phyloP scores from a whole-genome alignment of 2,797 vertebrate species.

The Bothrops alternatus region DNA sequence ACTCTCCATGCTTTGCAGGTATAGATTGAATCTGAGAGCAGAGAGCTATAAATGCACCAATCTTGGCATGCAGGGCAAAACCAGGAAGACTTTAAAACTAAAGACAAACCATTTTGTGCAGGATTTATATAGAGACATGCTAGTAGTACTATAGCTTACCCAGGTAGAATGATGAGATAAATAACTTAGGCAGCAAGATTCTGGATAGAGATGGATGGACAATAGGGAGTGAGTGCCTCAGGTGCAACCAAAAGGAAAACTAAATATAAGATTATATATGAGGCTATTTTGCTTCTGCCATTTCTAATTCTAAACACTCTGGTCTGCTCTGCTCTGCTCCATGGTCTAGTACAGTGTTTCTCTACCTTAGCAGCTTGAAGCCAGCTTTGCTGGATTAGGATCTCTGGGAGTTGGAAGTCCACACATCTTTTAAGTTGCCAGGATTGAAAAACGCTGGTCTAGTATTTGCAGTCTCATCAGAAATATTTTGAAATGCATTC shows the following conservation, averaged over 20 bases:
- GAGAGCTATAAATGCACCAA: no score
- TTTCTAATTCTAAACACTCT: background rate
- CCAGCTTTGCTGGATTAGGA: no score
- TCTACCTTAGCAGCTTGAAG: no score
- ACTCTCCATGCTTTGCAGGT: background rate
- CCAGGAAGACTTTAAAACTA: background rate
- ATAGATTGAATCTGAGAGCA: background rate
- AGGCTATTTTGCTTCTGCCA: background rate
- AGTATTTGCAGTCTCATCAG: background rate
- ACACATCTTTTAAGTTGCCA: no score
- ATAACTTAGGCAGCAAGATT: background rate
- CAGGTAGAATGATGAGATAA: background rate
- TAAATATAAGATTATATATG: background rate
- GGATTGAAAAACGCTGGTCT: background rate
- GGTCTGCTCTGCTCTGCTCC: background rate
- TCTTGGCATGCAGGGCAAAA: background rate
- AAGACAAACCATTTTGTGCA: background rate
- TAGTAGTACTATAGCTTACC: background rate
- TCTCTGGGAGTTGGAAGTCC: no score
- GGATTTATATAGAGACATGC: background rate
- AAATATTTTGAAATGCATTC: slow-evolving; percentile 1
- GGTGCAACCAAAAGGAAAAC: background rate
- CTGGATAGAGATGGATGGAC: background rate
- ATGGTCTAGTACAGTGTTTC: background rate
- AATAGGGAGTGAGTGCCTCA: background rate